A percentile compares a stretch with the other conserved stretches of the same genome.
Conservation (phyloP, 37 sponge, comb jelly and placozoan species). For the Ianthella basta region DNA sequence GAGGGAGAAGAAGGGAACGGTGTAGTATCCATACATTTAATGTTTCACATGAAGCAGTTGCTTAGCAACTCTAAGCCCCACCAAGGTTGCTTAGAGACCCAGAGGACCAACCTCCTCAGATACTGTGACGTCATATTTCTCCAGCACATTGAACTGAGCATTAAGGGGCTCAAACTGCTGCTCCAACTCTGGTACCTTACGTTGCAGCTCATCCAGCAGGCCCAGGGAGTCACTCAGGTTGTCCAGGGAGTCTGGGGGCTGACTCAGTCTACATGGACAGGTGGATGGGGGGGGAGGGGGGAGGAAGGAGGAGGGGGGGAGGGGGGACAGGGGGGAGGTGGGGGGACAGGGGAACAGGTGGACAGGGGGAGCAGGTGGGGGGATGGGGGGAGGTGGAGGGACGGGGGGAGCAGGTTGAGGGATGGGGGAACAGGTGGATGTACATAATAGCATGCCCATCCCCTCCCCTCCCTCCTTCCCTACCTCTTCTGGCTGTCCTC, state of each 20-base stretch:
- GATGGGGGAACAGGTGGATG: too few relatives aligned
- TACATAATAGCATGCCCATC: too few relatives aligned
- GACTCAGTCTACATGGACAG: constrained; percentile 61
- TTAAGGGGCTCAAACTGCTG: constrained; percentile 88
- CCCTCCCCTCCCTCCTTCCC: too few relatives aligned
- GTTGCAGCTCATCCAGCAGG: constrained; percentile 85
- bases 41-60: constrained; percentile 26
- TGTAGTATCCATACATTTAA: not conserved
- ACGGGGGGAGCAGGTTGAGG: too few relatives aligned
- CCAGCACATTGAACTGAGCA: constrained; percentile 93
- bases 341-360: too few relatives aligned
- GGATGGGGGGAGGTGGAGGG: too few relatives aligned
- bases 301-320: not conserved
- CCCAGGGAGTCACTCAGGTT: constrained; percentile 84
- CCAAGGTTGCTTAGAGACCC: not conserved
- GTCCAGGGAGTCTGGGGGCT: constrained; percentile 84
- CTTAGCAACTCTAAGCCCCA: not conserved
- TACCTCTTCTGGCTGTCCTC: constrained; percentile 74
- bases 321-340: not conserved
- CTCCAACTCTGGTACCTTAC: constrained; percentile 71
- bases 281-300: not conserved
- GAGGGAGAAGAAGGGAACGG: too few relatives aligned
- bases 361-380: too few relatives aligned
- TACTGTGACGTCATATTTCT: constrained; percentile 86
- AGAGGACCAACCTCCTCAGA: constrained; percentile 33